These are phyloP conservation scores for Galeopsomyia nigrocyanea DNA, from an alignment of 2,888 invertebrate species.

Conservation along the genomic window DNA sequence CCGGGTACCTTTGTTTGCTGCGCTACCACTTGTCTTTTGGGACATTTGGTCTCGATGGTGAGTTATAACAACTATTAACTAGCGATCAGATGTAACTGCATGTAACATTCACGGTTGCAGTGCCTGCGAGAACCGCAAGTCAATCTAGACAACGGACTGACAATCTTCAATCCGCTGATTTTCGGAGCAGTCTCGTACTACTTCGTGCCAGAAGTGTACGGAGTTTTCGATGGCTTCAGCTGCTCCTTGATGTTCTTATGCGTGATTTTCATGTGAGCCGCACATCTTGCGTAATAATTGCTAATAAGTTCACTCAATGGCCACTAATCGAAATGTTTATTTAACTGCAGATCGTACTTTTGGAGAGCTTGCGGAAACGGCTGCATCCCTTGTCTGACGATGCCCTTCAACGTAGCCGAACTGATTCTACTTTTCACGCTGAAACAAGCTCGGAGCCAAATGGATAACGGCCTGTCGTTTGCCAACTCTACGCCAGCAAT, in stretches of 20 bases:
- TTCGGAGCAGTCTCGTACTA: slow-evolving; percentile 59
- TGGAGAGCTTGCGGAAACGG: slow-evolving; percentile 58
- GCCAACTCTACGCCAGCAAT: too few species aligned
- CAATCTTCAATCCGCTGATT: slow-evolving; percentile 63
- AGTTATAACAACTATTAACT: slow-evolving; percentile 42
- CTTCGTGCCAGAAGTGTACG: slow-evolving; percentile 57
- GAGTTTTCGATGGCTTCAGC: slow-evolving; percentile 58
- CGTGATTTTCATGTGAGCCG: slow-evolving; percentile 59
- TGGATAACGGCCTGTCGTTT: too few species aligned
- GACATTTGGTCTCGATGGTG: slow-evolving; percentile 63
- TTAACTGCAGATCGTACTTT: slow-evolving; percentile 61
- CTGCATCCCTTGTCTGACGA: slow-evolving; percentile 62
- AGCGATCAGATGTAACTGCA: not conserved
- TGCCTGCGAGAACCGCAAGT: slow-evolving; percentile 54
- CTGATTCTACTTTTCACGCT: slow-evolving; percentile 62
- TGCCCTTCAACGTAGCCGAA: slow-evolving; percentile 66
- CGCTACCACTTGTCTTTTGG: slow-evolving; percentile 59
- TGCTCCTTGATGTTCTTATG: slow-evolving; percentile 54
- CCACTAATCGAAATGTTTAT: not conserved
- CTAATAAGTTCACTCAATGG: not conserved
- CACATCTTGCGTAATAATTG: not conserved
- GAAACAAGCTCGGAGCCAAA: slow-evolving; percentile 42
- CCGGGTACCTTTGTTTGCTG: slow-evolving; percentile 58
- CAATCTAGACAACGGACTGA: slow-evolving; percentile 59
- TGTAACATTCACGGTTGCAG: slow-evolving; percentile 46